These are phyloP conservation scores for Drosophila punjabiensis DNA, from an alignment of 1,140 invertebrate genomes.

Conservation along the genomic window DNA sequence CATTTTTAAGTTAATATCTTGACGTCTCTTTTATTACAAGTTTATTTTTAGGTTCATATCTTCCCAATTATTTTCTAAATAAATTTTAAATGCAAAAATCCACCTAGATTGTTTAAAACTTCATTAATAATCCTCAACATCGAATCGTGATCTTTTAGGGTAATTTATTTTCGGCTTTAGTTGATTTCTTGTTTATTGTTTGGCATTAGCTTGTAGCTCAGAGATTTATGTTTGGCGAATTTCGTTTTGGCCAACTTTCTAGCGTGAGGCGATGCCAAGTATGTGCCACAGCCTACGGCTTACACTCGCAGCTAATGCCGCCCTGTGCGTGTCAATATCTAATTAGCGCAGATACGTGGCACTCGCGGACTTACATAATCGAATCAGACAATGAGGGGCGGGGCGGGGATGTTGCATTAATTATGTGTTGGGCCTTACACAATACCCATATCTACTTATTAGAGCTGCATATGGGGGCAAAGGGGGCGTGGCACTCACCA, in stretches of 20 bases:
- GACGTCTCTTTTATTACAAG: too few relatives aligned
- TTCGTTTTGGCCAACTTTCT: conserved; percentile 79
- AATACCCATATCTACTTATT: conserved; percentile 24
- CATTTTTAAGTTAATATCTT: too few relatives aligned
- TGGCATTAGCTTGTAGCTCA: conserved; percentile 27
- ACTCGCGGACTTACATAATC: conserved; percentile 71
- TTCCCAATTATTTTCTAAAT: background rate
- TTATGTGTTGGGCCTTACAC: conserved; percentile 41
- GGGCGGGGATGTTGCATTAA: conserved; percentile 44
- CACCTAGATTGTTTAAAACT: background rate
- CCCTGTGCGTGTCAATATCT: conserved; percentile 65
- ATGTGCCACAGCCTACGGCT: conserved; percentile 16
- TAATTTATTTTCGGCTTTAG: conserved; percentile 31
- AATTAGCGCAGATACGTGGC: conserved; percentile 61
- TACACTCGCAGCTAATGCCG: conserved; percentile 8
- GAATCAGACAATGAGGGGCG: conserved; percentile 68
- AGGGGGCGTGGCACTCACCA: conserved; percentile 66
- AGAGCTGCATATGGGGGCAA: background rate
- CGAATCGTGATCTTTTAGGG: conserved; percentile 2
- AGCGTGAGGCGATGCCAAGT: conserved; percentile 78
- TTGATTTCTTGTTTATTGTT: conserved; percentile 29
- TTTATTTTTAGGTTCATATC: background rate
- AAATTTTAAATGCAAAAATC: background rate
- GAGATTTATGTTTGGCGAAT: conserved; percentile 53
- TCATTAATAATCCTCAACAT: background rate